phyloP scores from a whole-genome alignment of 1,140 invertebrate genomes.

The Bombus superbus region DNA sequence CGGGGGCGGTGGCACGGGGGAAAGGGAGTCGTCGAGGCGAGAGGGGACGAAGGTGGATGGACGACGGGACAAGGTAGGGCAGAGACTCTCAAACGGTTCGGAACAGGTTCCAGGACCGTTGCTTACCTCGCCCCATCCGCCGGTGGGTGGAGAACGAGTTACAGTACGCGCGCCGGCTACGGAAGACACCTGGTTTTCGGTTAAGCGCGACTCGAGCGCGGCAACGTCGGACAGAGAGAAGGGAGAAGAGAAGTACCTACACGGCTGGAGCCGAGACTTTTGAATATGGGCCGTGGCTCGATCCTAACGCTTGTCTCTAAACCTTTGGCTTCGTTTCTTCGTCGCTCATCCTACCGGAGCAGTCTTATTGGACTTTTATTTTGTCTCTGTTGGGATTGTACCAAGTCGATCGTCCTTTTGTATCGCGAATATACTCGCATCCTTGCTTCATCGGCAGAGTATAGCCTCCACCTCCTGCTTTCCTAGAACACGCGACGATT shows the following conservation, averaged over 20 bases:
- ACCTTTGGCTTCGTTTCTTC: background rate
- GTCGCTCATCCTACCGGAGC: background rate
- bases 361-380: background rate
- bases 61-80: slow-evolving; percentile 63
- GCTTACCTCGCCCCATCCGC: slow-evolving; percentile 67
- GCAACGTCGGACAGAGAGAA: slow-evolving; percentile 69
- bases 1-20: slow-evolving; percentile 31
- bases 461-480: too few relatives aligned
- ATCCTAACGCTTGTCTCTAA: slow-evolving; percentile 22
- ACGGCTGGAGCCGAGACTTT: background rate
- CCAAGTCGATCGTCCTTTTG: too few relatives aligned
- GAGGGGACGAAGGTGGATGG: slow-evolving; percentile 54
- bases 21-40: slow-evolving; percentile 46
- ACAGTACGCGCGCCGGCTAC: slow-evolving; percentile 70
- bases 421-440: too few relatives aligned
- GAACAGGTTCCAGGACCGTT: slow-evolving; percentile 77
- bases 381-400: background rate
- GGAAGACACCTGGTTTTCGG: slow-evolving; percentile 76
- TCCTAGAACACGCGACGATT: too few relatives aligned
- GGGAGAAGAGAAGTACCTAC: slow-evolving; percentile 17
- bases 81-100: slow-evolving; percentile 76
- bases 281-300: slow-evolving; percentile 37
- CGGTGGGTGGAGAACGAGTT: slow-evolving; percentile 76
- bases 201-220: slow-evolving; percentile 69
- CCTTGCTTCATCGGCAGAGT: too few relatives aligned